phyloP scores from a whole-genome alignment of 1,140 invertebrate genomes.

The Watersipora subatra region DNA sequence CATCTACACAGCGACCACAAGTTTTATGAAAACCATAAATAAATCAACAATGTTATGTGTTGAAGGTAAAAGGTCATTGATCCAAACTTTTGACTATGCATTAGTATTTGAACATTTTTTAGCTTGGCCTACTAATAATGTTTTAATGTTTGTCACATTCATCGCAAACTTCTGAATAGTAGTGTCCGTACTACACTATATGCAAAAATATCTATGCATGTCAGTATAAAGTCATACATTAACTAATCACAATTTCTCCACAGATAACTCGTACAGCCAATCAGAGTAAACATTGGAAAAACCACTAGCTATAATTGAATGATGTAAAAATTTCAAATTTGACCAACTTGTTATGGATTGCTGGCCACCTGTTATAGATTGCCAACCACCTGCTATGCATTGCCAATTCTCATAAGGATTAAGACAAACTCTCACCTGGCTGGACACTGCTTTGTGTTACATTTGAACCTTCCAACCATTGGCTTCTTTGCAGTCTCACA shows the following conservation, averaged over 20 bases:
- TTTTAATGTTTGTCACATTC: not conserved
- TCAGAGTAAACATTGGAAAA: too few relatives aligned
- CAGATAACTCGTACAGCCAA: too few relatives aligned
- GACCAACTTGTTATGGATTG: too few relatives aligned
- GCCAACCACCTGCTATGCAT: too few relatives aligned
- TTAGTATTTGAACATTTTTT: not conserved
- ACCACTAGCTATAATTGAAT: too few relatives aligned
- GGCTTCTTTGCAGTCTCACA: not conserved
- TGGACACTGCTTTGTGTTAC: not conserved
- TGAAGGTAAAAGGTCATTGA: not conserved
- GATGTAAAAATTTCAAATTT: too few relatives aligned
- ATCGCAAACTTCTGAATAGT: not conserved
- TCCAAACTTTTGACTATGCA: not conserved
- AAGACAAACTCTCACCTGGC: not conserved
- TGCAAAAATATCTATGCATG: too few relatives aligned
- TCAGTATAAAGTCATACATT: too few relatives aligned
- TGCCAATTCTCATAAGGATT: too few relatives aligned
- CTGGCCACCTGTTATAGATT: too few relatives aligned
- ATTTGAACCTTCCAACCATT: not conserved
- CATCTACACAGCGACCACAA: too few relatives aligned
- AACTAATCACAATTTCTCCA: too few relatives aligned
- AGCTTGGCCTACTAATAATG: not conserved
- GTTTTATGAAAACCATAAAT: not conserved
- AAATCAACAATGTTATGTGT: not conserved
- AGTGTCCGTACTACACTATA: not conserved